Evolutionary conservation across 2,888 invertebrate species (phyloP), one percentile per base, ranked within the genome.

Genomic region (Tetragonisca angustula): DNA sequence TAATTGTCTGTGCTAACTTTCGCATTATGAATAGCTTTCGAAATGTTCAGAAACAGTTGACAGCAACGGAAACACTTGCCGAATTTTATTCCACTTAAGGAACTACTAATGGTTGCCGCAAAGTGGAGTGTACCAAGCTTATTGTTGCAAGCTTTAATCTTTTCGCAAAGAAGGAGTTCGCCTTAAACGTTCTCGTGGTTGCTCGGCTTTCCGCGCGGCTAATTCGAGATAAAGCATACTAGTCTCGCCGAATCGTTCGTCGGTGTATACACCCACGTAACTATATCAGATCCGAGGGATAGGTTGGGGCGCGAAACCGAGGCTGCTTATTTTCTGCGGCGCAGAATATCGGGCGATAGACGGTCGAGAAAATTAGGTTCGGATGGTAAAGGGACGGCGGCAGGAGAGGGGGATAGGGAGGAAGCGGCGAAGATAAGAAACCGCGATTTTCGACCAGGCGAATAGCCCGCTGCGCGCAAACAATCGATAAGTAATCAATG

Each of bases 401-500:
- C 9, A 11, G 43, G 9, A 1, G 11, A 43, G 6, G 43, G 2
- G 43, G 0, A 43, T 9, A 9, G 36, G 9, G 9, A 1, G 9
- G 43, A 1, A 43, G n/a, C n/a, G 50, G 52, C n/a, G n/a, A 43
- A 70, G 79, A 83, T 85, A 84, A 86, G 86, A 87, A 88, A 88
- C 84, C 89, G 68, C 77, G 87, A 82, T 87, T 89, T 84, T 70
- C 83, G 83, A 84, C 81, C 68, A 71, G 79, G 85, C 76, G 80
- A 79, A 89, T 81, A 24, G 61, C 81, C 71, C 65, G 54, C 81
- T 70, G 79, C 68, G 62, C 74, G 83, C 81, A 88, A 89, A 89
- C 89, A 89, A 85, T 86, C 88, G 90, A 89, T 88, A 88, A 88
- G 84, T 86, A 84, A 89, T 88, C 90, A 89, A 86, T 73, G 84